Base-by-base conservation (phyloP, 1,140 invertebrate genomes). In the Chymomyza costata region DNA sequence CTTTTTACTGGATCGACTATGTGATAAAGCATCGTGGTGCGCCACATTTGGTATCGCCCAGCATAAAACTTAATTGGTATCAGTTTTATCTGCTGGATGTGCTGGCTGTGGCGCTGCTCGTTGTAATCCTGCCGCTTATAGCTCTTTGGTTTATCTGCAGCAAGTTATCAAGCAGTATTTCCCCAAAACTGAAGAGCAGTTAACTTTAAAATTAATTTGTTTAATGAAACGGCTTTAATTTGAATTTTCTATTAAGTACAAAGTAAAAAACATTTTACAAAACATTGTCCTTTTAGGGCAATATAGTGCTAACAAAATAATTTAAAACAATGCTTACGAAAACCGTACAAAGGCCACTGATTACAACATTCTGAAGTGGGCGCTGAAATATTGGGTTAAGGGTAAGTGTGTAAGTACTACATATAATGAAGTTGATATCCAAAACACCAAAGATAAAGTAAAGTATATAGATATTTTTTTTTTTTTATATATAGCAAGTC, bases 21-120 rank as follows among this genome's bases (percentile, higher is more conserved):
- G 89, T 89, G 0, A 89, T 90, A 6, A 82, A 88, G 16, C 86
- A 92, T 67, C 86, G 86, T 11, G 90, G 86, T 53, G 90, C 87
- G 25, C 87, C 67, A 50, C 88, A 87, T 83, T 85, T 91, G 44
- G 86, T 87, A 15, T 86, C 89, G 0, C 76, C 87, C 1, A 89
- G 88, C 0, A 82, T 88, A 0, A 85, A 89, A 7, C 82, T 91
- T 35, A 86, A 88, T 8, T 87, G 87, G 57, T 91, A 90, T 66
- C 87, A 91, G 58, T 91, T 90, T 73, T 86, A 89, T 17, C 81
- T 90, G 5, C 58, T 92, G 11, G 91, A 92, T 66, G 86, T 92
- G 1, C 7, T 65, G 0, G 56, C n/a, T 0, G 37, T 80, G 3
- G 50, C 39, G 1, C 2, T 78, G 7, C 31, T 14, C 0, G 1